Base-by-base conservation (phyloP, 2,888 invertebrate species). In the Exocentrus adspersus region DNA sequence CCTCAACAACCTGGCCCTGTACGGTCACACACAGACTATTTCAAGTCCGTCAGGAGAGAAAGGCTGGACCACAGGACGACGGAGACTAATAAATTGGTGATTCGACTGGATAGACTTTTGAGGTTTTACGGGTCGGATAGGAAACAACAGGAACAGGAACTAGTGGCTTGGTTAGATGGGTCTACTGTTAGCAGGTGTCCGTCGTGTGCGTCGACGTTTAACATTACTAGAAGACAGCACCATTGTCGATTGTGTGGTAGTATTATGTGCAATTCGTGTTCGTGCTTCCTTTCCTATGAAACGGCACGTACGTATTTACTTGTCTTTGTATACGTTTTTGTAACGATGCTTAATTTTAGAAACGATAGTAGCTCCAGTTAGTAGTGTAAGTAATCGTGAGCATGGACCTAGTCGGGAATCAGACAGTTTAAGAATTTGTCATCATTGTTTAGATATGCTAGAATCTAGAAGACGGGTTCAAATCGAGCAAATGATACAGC, bases 181-280 rank as follows among this genome's bases (percentile, higher is more conserved):
- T 89, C 89, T 50, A 92, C 92, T 57, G 97, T 96, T 0, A 92
- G 91, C 67, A 83, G 94, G 6, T 99, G 98, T 80, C 95, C 96
- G 0, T 92, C 90, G 70, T 99, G 99, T 84, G 93, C 95, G 0
- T 90, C 91, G 78, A 86, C 89, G 46, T 99, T 99, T 82, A 92
- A 92, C 76, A 83, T 97, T 61, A 90, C 95, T 0, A 86, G 95
- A 62, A 86, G 98, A 69, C 94, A 97, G 80, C 98, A 99, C 83
- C 99, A 99, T 83, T 99, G 99, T 79, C 86, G 98, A 66, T 86
- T 98, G 2, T 98, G 95, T 80, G 98, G 98, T 0, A 92, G 93
- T 60, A 90, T 98, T 64, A 91, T 97, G 87, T 98, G 98, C 80
- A 89, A 94, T 79, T 91, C 92, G 73, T 98, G 98, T 80, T 97